Base-by-base conservation (phyloP, 2,797 vertebrate species). In the Chrysocyon brachyurus region DNA sequence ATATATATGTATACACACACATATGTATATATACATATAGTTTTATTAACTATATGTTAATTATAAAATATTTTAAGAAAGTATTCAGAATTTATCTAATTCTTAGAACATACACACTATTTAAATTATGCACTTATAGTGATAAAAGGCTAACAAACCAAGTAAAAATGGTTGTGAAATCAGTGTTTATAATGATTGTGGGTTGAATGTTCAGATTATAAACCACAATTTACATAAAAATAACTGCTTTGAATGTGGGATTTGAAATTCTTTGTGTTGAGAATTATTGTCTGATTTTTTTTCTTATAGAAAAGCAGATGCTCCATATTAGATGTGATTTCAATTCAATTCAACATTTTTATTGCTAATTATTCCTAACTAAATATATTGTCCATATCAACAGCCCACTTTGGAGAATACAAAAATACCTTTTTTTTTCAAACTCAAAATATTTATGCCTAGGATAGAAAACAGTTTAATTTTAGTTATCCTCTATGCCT, bases 181-280 rank as follows among this genome's bases (percentile, higher is more conserved):
- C 57, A 84, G 5, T 36, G 14, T 33, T 73, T 82, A 57, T 40
- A 90, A 75, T 77, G 12, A 68, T 82, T 68, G 5, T 24, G 16
- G n/a, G 21, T 54, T 95, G 83, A 73, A n/a, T n/a, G 28, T 82
- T 12, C 22, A 68, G 3, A 68, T 87, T 93, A 93, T 77, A 89
- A 82, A 63, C 11, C 1, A 75, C 19, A 75, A 28, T 0, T 70
- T 61, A 59, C n/a, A 63, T 63, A 72, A 84, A 57, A 85, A 66
- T 59, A 75, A n/a, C 4, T 14, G 8, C 12, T 75, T 73, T 66
- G 36, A 87, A 59, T 57, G 12, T 36, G 4, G 66, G n/a, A 84
- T 77, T 63, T 63, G 73, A 63, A 91, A 56, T 84, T 64, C 28
- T 79, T 49, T 70, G 2, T 46, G 28, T 28, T 85, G 61, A 90